Evolutionary conservation across 2,888 invertebrate genomes (phyloP), one percentile per base, ranked within the genome.

Genomic region (Lagria hirta): DNA sequence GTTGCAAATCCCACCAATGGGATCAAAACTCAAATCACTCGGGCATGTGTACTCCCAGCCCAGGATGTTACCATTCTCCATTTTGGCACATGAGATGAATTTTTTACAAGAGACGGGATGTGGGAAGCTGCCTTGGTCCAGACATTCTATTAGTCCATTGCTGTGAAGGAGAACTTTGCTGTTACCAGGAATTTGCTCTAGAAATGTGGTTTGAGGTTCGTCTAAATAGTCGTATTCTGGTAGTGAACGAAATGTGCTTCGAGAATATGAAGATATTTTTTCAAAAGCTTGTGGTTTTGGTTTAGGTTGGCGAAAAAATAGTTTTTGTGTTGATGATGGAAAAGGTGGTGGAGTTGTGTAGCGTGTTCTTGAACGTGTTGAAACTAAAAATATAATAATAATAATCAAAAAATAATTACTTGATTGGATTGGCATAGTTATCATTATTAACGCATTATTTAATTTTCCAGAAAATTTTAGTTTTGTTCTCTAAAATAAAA

Each of bases 21-120:
- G 91, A 68, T 93, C 92, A 66, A 90, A 93, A 60, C 88, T 88
- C 2, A 93, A 75, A 17, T 86, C 86, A 57, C 83, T 83, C 0
- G 92, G 92, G 65, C 93, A 93, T 7, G 88, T 84, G 72, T 93
- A 93, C 60, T 89, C 90, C 83, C 90, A 92, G 4, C 90, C 91
- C 1, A 87, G 73, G 1, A 90, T 80, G 8, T 81, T 80, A 7
- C 84, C 86, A 61, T 81, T 84, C 54, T 89, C 88, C 75, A 88
- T 83, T 67, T 79, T 80, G 14, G 92, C 90, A 70, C 94, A 94
- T 11, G 88, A 89, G 59, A 94, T 91, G 69, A 93, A 94, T 71
- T 91, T 91, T 71, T 85, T 87, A 70, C 94, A 94, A 0, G 89
- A 91, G 8, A 83, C 78, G 2, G 94, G 94, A 74, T 94, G 93